A percentile compares a stretch with the other conserved stretches of the same genome.
These are phyloP conservation scores for Platysteira castanea DNA, from an alignment of 2,113 vertebrate species.

Conservation along the genomic window DNA sequence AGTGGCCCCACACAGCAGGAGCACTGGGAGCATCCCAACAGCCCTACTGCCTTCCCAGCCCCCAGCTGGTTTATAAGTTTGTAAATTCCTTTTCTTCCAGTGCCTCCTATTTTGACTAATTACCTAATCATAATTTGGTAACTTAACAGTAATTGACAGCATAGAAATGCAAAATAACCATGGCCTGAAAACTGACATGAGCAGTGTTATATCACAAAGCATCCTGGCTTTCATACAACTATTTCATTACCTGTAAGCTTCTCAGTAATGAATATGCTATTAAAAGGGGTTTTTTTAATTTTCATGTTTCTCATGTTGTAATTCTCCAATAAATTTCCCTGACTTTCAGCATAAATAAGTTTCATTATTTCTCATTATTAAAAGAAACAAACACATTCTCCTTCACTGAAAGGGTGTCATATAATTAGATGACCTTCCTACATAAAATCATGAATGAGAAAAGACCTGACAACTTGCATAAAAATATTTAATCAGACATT, in stretches of 20 bases:
- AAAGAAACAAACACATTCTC: constrained; percentile 66
- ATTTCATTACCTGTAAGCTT: constrained; percentile 54
- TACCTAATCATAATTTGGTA: constrained; percentile 33
- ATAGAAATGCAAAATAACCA: constrained; percentile 32
- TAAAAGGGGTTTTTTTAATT: constrained; percentile 60
- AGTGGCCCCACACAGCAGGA: not conserved
- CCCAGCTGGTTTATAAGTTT: not conserved
- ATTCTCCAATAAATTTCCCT: constrained; percentile 71
- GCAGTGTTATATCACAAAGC: constrained; percentile 17
- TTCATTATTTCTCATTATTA: constrained; percentile 74
- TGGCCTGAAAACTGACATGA: not conserved
- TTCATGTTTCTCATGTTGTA: constrained; percentile 61
- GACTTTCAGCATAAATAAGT: constrained; percentile 73
- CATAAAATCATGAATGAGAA: constrained; percentile 65
- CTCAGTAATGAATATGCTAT: constrained; percentile 65
- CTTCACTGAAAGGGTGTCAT: constrained; percentile 57
- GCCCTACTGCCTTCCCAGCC: not conserved
- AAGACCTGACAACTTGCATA: constrained; percentile 47
- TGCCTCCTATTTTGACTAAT: constrained; percentile 40
- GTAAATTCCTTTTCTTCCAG: constrained; percentile 6
- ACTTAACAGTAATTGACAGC: constrained; percentile 54
- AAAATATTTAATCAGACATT: constrained; percentile 63
- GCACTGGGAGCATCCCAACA: not conserved
- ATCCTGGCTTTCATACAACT: constrained; percentile 27
- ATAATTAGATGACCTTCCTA: constrained; percentile 66